A percentile compares a stretch with the other conserved stretches of the same genome.
These are phyloP conservation scores for Leptopilina drosophilae DNA, from an alignment of 2,888 invertebrate species.

Conservation along the genomic window DNA sequence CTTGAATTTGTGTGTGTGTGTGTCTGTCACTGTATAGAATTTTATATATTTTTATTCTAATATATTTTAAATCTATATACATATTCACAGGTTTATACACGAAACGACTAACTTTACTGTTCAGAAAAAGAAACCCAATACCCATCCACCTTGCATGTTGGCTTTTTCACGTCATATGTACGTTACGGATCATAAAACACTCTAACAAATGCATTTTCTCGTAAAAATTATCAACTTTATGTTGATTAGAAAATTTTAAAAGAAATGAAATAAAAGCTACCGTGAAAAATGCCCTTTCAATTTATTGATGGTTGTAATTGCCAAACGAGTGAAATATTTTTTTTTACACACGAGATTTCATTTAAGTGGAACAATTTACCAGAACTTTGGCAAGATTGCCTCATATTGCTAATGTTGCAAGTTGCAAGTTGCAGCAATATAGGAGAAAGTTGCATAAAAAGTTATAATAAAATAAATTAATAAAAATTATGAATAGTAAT, in stretches of 20 bases:
- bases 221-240: constrained; percentile 24
- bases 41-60: constrained; percentile 44
- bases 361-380: no score
- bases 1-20: neutral
- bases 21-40: constrained; percentile 10
- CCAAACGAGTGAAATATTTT: no score
- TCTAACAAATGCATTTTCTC: constrained; percentile 11
- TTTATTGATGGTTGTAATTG: no score
- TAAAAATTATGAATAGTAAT: no score
- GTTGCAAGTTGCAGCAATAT: no score
- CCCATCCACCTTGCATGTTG: constrained; percentile 63
- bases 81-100: constrained; percentile 55
- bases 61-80: constrained; percentile 49
- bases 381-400: no score
- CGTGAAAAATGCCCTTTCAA: neutral
- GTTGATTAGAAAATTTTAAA: neutral
- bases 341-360: no score
- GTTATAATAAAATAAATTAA: no score
- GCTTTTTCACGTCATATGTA: constrained; percentile 48
- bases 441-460: no score
- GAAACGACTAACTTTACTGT: constrained; percentile 54
- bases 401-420: no score
- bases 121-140: constrained; percentile 62
- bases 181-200: constrained; percentile 60
- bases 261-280: neutral